Evolutionary conservation across 2,888 invertebrate genomes (phyloP).

Genomic region (Panzeria rudis): DNA sequence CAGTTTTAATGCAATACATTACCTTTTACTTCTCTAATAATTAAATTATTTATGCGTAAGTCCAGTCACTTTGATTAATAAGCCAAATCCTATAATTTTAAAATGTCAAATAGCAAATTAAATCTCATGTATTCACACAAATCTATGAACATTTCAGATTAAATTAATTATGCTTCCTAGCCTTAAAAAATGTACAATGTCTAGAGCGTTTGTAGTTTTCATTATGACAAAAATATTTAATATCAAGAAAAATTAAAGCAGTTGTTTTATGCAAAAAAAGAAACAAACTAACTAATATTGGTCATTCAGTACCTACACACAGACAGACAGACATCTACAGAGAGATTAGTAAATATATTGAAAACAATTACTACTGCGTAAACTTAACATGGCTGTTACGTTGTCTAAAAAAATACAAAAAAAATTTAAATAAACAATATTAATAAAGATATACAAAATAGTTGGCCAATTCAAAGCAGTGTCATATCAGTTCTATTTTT

Average conservation of each 20-base stretch:
- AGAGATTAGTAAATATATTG: slow-evolving; percentile 46
- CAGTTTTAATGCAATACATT: no score
- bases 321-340: neutral
- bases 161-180: slow-evolving; percentile 41
- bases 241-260: slow-evolving; percentile 18
- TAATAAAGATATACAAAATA: no score
- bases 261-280: slow-evolving; percentile 5
- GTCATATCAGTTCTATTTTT: no score
- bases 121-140: slow-evolving; percentile 33
- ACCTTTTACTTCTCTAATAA: no score
- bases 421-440: no score
- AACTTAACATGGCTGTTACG: slow-evolving; percentile 46
- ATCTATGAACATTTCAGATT: slow-evolving; percentile 47
- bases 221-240: slow-evolving; percentile 58
- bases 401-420: slow-evolving; percentile 50
- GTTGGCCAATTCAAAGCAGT: no score
- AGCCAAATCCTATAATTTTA: neutral
- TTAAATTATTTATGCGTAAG: slow-evolving; percentile 24
- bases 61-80: slow-evolving; percentile 28
- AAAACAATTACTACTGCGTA: slow-evolving; percentile 60
- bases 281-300: slow-evolving; percentile 36
- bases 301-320: slow-evolving; percentile 36
- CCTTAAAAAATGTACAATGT: neutral
- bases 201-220: neutral
- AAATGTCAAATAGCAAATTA: slow-evolving; percentile 35